Base-by-base conservation (phyloP, 2,888 invertebrate species). In the Yponomeuta sedellus region DNA sequence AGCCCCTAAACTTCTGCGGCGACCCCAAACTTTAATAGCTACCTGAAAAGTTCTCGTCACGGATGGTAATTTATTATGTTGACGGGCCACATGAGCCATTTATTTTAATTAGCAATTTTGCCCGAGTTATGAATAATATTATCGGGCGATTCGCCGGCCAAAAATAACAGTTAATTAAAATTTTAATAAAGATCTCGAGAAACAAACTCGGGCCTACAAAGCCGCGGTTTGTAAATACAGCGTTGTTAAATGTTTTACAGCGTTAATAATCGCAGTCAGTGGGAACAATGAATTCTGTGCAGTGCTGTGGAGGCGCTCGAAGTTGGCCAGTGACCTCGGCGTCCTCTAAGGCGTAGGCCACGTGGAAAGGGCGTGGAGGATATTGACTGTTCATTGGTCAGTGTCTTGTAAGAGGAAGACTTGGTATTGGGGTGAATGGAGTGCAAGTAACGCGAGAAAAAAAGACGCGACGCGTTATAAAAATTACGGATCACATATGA, bases 1-100 rank as follows among this genome's bases (percentile, higher is more conserved):
- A 72, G 74, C 72, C 70, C 64, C 11, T 16, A 73, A 76, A 75
- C 64, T 63, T 66, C 65, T 25, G 70, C 69, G 67, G 68, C 69
- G 74, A 74, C 79, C 78, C 75, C 69, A 80, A 84, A 84, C 75
- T 83, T 83, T 79, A 72, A 77, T 75, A 73, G 73, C 72, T 63
- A 66, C 66, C 70, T 61, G 68, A 67, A 68, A 71, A 69, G 68
- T 66, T 64, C 62, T 68, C 67, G 68, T 69, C 39, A 65, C 66
- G 68, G 61, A 58, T 22, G 64, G 44, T 64, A 66, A 66, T 58
- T 58, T 64, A n/a, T 34, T 61, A 64, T 25, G 22, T 61, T 16
- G 44, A 16, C 44, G n/a, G 8, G 16, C n/a, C 40, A 40, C 40
- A 40, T 20, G 20, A 63, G 40, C 39, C 40, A 63, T 63, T 39